Evolutionary conservation across 64 coral and sea anemone genomes (phyloP), one percentile per base, ranked within the genome.

Genomic region (Stylophora pistillata): DNA sequence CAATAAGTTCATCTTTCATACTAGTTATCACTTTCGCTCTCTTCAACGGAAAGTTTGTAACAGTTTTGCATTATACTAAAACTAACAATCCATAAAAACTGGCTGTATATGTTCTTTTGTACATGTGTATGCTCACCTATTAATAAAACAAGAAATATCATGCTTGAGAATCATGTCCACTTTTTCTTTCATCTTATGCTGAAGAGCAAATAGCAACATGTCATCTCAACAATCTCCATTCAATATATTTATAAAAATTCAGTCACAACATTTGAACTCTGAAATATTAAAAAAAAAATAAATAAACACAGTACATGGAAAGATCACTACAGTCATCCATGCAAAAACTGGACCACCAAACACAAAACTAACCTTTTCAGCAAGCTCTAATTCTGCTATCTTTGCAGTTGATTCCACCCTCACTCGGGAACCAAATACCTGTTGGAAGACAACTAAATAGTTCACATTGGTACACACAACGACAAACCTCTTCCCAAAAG

Each of bases 141-240:
- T 99, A 74, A 99, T 99, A 82, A 99, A 99, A 79, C 97, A 99
- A 27, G 82, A 85, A 26, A 99, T 99, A 91, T 99, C 86, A 78
- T 99, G 97, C 63, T 99, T 99, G 13, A 99, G 90, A 73, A 99
- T 99, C 87, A 94, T 95, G 4, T 99, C 88, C 2, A 99, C 97
- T 86, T 99, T 99, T 54, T 99, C 97, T 74, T 99, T 99, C 97
- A 99, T 99, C 74, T 99, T 99, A 79, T 99, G 87, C 97, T 99
- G 85, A 15, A 54, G 31, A 30, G 55, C 13, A 63, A 15, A 79
- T 37, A 68, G 71, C 47, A 74, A 55, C 15, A 68, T 5, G 37
- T 4, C 37, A 31, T 9, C 2, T 13, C 9, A 15, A 69, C 23
- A 27, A 0, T 47, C 26, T 20, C 25, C 14, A 13, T 68, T 68